phyloP scores from a whole-genome alignment of 2,888 invertebrate species.

The Papilio elwesi region DNA sequence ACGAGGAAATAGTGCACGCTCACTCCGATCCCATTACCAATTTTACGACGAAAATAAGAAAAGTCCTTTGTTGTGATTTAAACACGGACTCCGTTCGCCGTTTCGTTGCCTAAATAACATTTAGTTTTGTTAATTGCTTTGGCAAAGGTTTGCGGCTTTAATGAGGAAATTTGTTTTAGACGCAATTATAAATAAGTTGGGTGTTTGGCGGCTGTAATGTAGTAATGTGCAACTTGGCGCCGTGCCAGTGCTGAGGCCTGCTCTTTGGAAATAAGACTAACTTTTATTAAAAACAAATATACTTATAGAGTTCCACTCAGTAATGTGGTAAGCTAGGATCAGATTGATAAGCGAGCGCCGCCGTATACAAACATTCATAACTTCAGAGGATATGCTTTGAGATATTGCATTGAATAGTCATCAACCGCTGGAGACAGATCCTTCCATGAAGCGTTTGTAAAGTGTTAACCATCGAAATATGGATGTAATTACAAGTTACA shows the following conservation, averaged over 20 bases:
- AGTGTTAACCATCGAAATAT: too few species aligned
- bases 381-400: too few species aligned
- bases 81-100: constrained; percentile 18
- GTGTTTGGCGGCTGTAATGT: constrained; percentile 22
- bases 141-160: constrained; percentile 37
- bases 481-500: too few species aligned
- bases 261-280: background rate
- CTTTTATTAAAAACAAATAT: background rate
- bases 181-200: constrained; percentile 29
- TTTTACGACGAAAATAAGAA: constrained; percentile 30
- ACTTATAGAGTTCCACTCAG: background rate
- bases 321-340: too few species aligned
- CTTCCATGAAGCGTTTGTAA: too few species aligned
- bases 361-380: too few species aligned
- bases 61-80: constrained; percentile 35
- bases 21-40: constrained; percentile 37
- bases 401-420: too few species aligned
- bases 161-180: constrained; percentile 38
- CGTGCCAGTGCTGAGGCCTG: constrained; percentile 1
- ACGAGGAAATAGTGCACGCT: constrained; percentile 25
- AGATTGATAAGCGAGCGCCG: too few species aligned
- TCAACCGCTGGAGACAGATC: too few species aligned
- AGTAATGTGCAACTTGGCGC: constrained; percentile 22
- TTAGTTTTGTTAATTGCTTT: constrained; percentile 37
- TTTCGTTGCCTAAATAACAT: constrained; percentile 34